These are phyloP conservation scores for Lingula anatina DNA, from an alignment of 2,888 invertebrate genomes.

Conservation along the genomic window DNA sequence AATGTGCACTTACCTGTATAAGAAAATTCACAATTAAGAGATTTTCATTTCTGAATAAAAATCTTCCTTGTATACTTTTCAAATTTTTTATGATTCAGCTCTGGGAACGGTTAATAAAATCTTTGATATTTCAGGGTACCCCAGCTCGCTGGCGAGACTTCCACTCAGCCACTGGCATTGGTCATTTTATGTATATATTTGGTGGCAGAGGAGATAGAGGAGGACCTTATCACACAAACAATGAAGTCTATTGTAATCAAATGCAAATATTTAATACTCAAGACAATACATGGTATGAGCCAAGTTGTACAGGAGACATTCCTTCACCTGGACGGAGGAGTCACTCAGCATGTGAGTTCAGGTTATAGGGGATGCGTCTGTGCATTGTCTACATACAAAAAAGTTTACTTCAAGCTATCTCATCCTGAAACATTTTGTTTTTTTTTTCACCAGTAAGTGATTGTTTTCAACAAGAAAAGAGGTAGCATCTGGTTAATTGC, in stretches of 20 bases:
- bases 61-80: not conserved
- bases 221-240: conserved; percentile 61
- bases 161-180: conserved; percentile 76
- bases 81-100: not conserved
- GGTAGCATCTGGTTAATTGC: no score
- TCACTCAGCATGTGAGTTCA: conserved; percentile 86
- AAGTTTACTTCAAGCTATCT: no score
- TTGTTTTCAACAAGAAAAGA: no score
- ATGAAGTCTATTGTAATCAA: conserved; percentile 74
- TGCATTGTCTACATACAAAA: no score
- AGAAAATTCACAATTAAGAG: no score
- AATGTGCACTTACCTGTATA: no score
- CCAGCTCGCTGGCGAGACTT: conserved; percentile 77
- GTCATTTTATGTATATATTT: conserved; percentile 79
- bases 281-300: conserved; percentile 64
- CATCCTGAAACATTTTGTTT: no score
- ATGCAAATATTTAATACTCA: conserved; percentile 66
- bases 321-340: conserved; percentile 79
- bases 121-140: conserved; percentile 60
- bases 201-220: conserved; percentile 79
- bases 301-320: conserved; percentile 59
- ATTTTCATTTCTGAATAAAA: not conserved
- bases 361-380: no score
- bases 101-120: no score
- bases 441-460: no score